phyloP scores from a whole-genome alignment of 1,140 invertebrate species.

The Diabrotica virgifera region DNA sequence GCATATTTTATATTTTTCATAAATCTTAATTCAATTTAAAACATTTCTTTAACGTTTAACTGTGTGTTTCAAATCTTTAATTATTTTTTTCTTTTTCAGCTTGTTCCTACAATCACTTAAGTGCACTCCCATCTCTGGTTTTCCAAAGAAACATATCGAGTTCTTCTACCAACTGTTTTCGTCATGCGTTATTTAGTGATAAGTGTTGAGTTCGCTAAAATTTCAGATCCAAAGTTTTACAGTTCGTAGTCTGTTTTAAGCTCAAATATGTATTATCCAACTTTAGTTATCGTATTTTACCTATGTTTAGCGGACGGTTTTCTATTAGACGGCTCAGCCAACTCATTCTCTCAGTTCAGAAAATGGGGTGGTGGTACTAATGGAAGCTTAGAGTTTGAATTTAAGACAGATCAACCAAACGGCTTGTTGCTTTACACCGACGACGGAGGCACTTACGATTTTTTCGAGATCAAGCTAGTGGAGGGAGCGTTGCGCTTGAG shows the following conservation, averaged over 20 bases:
- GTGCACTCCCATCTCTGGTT: too few species aligned
- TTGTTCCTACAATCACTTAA: too few species aligned
- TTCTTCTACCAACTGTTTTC: too few species aligned
- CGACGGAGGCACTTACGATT: conserved; percentile 90
- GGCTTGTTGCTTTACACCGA: conserved; percentile 89
- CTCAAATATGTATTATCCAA: background rate
- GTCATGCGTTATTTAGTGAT: too few species aligned
- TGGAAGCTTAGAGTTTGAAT: conserved; percentile 86
- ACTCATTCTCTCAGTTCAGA: conserved; percentile 84
- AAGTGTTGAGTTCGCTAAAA: too few species aligned
- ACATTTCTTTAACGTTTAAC: too few species aligned
- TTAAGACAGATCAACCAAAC: conserved; percentile 87
- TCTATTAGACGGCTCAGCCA: conserved; percentile 77
- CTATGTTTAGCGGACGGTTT: conserved; percentile 50
- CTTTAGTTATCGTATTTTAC: background rate
- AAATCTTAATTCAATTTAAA: too few species aligned
- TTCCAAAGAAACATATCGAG: too few species aligned
- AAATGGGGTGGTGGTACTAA: conserved; percentile 87
- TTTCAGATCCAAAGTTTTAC: too few species aligned
- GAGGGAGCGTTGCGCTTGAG: conserved; percentile 83
- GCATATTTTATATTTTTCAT: too few species aligned
- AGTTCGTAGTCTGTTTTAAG: background rate
- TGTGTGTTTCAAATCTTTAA: too few species aligned
- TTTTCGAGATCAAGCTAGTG: conserved; percentile 92
- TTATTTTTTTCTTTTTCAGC: too few species aligned